Base-by-base conservation (phyloP, 2,113 vertebrate genomes). In the Sprattus sprattus region DNA sequence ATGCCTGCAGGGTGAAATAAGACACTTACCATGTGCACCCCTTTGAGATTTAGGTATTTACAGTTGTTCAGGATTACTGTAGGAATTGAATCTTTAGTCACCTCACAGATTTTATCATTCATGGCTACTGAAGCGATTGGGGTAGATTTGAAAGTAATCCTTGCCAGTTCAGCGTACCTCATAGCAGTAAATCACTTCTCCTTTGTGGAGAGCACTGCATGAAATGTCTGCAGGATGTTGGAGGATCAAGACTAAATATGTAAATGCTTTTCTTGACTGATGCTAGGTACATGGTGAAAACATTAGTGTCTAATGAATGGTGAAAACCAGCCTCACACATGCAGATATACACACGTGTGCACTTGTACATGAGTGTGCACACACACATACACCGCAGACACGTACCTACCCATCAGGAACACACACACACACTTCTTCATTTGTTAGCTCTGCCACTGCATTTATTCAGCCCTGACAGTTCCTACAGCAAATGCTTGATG, bases 81-180 rank as follows among this genome's bases (percentile, higher is more conserved):
- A 71, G 15, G 64, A 71, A 71, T 25, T 28, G 28, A 71, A 28
- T 28, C 10, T 32, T 11, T 71, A 71, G 64, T 32, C 25, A 28
- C 64, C 25, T 71, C 64, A 28, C 10, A 71, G 64, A 71, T 71
- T 71, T 71, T 32, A 71, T 71, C 64, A 71, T 67, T 67, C 60
- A 67, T 67, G 60, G 22, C 4, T 67, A n/a, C 60, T 71, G 64
- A 32, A 32, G 25, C 10, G 10, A 25, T 71, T 28, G 25, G 28
- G 28, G 64, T 71, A n/a, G 60, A 25, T 60, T 60, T 60, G 22
- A n/a, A n/a, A n/a, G 54, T 60, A 60, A 60, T 60, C 18, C 15
- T 18, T 60, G 54, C 54, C 54, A 60, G 54, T 60, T 60, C 54
- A 60, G 54, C 6, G 16, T 67, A 11, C 60, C 25, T 67, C 60